Conservation (phyloP, 2,888 invertebrate species). For the Cybosia mesomella region DNA sequence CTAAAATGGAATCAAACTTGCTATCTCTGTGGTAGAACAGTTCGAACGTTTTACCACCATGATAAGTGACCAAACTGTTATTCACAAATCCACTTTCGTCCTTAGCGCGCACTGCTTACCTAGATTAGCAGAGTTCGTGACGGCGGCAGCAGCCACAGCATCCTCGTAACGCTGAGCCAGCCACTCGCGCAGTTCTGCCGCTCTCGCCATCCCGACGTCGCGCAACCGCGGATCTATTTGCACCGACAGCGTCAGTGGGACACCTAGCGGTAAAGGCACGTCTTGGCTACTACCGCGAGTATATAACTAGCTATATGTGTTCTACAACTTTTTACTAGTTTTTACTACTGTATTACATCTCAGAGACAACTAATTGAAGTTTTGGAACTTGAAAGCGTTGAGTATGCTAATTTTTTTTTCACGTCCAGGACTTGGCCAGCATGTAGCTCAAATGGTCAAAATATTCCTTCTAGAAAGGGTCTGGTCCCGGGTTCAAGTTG, state of each 20-base stretch:
- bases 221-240: constrained; percentile 93
- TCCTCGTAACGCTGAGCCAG: constrained; percentile 94
- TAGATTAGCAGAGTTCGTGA: constrained; percentile 61
- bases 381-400: too few species aligned
- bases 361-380: too few species aligned
- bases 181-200: constrained; percentile 92
- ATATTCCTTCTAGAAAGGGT: too few species aligned
- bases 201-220: constrained; percentile 90
- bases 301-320: neutral
- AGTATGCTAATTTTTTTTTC: too few species aligned
- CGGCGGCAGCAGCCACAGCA: constrained; percentile 92
- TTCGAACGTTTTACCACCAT: neutral
- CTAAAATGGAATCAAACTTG: too few species aligned
- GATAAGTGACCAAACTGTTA: too few species aligned
- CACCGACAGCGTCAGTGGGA: constrained; percentile 77
- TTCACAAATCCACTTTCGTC: neutral
- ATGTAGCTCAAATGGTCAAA: too few species aligned
- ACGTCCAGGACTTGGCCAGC: too few species aligned
- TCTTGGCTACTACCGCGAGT: constrained; percentile 26
- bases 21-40: too few species aligned
- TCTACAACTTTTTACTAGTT: neutral
- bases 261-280: constrained; percentile 60
- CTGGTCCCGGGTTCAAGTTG: too few species aligned
- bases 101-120: constrained; percentile 61
- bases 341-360: neutral